These are phyloP conservation scores for Esox niger DNA, from an alignment of 2,113 vertebrate species.

Conservation along the genomic window DNA sequence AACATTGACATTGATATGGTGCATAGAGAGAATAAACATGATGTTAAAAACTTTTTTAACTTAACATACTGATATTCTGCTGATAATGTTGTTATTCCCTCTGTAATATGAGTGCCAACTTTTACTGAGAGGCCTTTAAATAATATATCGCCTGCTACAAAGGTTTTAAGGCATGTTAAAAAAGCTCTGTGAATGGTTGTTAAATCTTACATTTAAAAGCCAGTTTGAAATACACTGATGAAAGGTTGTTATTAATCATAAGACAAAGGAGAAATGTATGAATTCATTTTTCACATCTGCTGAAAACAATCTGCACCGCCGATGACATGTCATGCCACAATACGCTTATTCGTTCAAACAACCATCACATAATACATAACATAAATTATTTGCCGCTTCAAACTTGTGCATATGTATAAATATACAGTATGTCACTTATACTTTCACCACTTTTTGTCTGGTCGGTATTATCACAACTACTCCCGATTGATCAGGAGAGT, in stretches of 20 bases:
- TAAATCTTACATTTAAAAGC: conserved; percentile 22
- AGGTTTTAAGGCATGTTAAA: background rate
- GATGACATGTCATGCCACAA: conserved; percentile 63
- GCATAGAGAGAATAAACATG: too few species aligned
- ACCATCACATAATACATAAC: conserved; percentile 58
- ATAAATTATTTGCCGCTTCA: conserved; percentile 62
- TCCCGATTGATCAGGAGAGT: too few species aligned
- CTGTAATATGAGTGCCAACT: too few species aligned
- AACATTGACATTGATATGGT: too few species aligned
- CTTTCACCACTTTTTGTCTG: too few species aligned
- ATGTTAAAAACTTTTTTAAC: too few species aligned
- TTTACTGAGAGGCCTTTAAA: too few species aligned
- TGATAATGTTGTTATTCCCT: too few species aligned
- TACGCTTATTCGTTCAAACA: conserved; percentile 67
- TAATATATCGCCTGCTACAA: background rate
- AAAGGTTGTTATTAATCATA: conserved; percentile 69
- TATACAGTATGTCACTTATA: conserved; percentile 61
- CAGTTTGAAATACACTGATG: conserved; percentile 56
- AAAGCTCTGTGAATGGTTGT: background rate
- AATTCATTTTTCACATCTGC: conserved; percentile 70
- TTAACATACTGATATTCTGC: too few species aligned
- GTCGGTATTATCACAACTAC: too few species aligned
- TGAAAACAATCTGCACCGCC: conserved; percentile 60
- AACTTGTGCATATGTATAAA: conserved; percentile 63
- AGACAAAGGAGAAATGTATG: conserved; percentile 68